These are phyloP conservation scores for Brienomyrus longianalis DNA, from an alignment of 2,113 vertebrate genomes.

Conservation along the genomic window DNA sequence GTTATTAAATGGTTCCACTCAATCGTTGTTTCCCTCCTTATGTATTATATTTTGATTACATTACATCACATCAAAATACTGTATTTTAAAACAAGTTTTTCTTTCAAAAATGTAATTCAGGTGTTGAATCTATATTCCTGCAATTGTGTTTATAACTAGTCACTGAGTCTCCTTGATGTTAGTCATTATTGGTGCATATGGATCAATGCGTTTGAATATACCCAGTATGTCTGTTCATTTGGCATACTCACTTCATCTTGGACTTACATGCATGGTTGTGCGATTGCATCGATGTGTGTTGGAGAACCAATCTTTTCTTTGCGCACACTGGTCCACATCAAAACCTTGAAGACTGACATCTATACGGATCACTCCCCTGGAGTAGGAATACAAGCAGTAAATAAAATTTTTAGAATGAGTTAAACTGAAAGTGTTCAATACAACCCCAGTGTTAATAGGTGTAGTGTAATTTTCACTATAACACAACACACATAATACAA, in stretches of 20 bases:
- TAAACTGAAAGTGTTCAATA: neutral
- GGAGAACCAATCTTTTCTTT: slow-evolving; percentile 74
- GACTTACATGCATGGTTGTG: slow-evolving; percentile 85
- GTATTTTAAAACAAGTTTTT: neutral
- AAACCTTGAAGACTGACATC: slow-evolving; percentile 78
- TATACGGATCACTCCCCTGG: slow-evolving; percentile 81
- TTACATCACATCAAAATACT: neutral
- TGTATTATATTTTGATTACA: neutral
- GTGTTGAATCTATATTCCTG: neutral
- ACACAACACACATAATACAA: neutral
- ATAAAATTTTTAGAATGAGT: neutral
- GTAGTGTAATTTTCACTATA: neutral
- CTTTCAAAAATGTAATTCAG: neutral
- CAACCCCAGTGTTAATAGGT: neutral
- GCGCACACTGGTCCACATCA: slow-evolving; percentile 79
- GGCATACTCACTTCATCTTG: neutral
- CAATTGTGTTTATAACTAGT: neutral
- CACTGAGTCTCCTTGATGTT: neutral
- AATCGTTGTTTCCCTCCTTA: neutral
- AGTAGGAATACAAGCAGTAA: slow-evolving; percentile 21
- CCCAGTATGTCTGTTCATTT: neutral
- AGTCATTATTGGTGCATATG: neutral
- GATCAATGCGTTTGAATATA: neutral
- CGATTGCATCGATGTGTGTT: slow-evolving; percentile 85
- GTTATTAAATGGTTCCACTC: neutral